Evolutionary conservation across 35 echinoderm and acorn worm genomes (phyloP).

Genomic region (Hemicentrotus pulcherrimus): DNA sequence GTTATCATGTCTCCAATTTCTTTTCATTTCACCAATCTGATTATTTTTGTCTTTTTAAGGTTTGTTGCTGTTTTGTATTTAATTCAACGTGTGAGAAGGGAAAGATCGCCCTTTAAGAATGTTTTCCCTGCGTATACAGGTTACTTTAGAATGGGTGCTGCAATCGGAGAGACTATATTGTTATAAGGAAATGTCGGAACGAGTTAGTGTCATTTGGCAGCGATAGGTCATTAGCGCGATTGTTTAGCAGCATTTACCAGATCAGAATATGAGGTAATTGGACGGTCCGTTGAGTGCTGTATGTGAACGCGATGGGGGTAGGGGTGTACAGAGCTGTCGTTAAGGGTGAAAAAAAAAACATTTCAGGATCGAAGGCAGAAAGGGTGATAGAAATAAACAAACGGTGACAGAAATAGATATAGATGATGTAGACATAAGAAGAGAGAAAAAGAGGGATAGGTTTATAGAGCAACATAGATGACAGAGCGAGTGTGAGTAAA

Average conservation of each 20-base stretch:
- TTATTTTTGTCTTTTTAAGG: background rate
- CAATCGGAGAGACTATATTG: background rate
- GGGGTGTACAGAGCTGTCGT: too few species aligned
- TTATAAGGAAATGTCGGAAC: background rate
- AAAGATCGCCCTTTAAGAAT: background rate
- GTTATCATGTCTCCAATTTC: too few species aligned
- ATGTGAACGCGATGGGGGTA: background rate
- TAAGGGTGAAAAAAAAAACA: background rate
- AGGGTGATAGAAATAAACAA: constrained; percentile 2
- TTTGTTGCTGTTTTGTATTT: background rate
- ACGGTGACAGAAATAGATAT: background rate
- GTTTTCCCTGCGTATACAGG: too few species aligned
- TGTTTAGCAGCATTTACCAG: background rate
- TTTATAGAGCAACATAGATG: too few species aligned
- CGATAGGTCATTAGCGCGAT: background rate
- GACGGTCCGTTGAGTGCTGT: background rate
- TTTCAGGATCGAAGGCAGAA: background rate
- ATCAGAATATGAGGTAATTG: background rate
- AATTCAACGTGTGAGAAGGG: background rate
- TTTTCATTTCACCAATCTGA: too few species aligned
- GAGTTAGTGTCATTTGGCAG: background rate
- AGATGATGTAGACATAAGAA: background rate
- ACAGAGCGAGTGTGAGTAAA: too few species aligned
- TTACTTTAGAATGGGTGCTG: background rate
- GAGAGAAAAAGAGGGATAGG: too few species aligned